Conservation (phyloP, 2,888 invertebrate species). For the Apomyelois bistriatella region DNA sequence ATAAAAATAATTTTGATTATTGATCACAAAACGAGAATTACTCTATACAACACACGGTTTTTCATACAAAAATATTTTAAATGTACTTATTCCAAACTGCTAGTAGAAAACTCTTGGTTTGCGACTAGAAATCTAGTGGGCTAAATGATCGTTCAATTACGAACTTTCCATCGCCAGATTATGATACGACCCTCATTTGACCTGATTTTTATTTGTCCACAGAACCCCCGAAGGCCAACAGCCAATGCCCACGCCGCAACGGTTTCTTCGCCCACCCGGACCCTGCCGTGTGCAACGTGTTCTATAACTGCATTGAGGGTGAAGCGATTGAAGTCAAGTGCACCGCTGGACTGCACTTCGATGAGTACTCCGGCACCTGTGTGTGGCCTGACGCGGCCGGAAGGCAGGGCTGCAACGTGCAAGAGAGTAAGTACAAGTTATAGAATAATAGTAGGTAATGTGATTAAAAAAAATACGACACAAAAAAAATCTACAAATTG, state of each 20-base stretch:
- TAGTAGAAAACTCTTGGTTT: too few species aligned
- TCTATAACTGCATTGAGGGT: constrained; percentile 94
- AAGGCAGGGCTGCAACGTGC: constrained; percentile 84
- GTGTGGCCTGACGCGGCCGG: constrained; percentile 92
- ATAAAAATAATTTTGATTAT: background rate
- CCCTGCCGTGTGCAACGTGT: constrained; percentile 88
- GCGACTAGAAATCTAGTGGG: too few species aligned
- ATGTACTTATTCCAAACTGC: too few species aligned
- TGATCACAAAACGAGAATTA: too few species aligned
- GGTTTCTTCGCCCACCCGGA: constrained; percentile 96
- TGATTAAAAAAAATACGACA: background rate
- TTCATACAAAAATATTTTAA: too few species aligned
- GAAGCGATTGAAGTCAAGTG: constrained; percentile 89
- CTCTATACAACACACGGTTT: too few species aligned
- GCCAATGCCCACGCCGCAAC: constrained; percentile 89
- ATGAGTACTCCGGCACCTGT: constrained; percentile 93
- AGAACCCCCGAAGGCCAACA: constrained; percentile 88
- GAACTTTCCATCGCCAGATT: too few species aligned
- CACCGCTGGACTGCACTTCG: constrained; percentile 93
- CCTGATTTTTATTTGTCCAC: constrained; percentile 27
- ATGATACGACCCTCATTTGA: too few species aligned
- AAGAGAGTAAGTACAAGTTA: constrained; percentile 64
- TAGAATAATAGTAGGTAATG: background rate
- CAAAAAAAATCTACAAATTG: background rate
- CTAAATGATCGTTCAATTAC: too few species aligned